A percentile compares a stretch with the other conserved stretches of the same genome.
These are phyloP conservation scores for Acanthacorydalis orientalis DNA, from an alignment of 2,888 invertebrate species.

Conservation along the genomic window DNA sequence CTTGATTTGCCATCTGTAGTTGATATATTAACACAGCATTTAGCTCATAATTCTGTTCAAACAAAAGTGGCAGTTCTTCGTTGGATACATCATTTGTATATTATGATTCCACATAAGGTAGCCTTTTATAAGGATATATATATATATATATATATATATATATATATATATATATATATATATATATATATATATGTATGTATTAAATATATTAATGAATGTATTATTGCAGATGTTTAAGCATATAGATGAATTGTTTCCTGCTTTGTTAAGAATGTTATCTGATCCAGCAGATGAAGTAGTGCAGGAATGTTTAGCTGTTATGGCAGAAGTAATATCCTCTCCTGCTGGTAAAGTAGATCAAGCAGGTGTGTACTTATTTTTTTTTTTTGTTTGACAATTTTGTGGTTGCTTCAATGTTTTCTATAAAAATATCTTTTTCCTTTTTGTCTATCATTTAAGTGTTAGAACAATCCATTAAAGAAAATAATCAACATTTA, in stretches of 20 bases:
- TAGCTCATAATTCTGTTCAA: constrained; percentile 75
- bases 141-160: too few relatives aligned
- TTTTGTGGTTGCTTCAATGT: too few relatives aligned
- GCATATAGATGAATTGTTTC: constrained; percentile 57
- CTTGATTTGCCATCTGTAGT: constrained; percentile 65
- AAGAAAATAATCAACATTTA: not conserved
- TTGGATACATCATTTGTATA: constrained; percentile 89
- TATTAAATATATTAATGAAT: not conserved
- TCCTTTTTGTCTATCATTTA: too few relatives aligned
- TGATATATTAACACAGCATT: constrained; percentile 64
- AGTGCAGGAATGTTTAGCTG: constrained; percentile 81
- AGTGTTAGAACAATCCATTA: not conserved
- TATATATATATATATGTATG: too few relatives aligned
- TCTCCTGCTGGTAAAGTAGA: constrained; percentile 25
- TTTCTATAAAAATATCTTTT: too few relatives aligned
- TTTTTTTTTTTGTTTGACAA: not conserved
- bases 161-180: too few relatives aligned
- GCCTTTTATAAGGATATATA: constrained; percentile 5
- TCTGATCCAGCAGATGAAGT: constrained; percentile 92
- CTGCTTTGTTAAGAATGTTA: constrained; percentile 64
- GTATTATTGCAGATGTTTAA: constrained; percentile 41
- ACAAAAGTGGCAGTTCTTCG: constrained; percentile 90
- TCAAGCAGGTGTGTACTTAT: not conserved
- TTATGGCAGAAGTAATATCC: constrained; percentile 68
- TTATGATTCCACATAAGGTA: constrained; percentile 71